phyloP scores from a whole-genome alignment of 2,888 invertebrate genomes.

The Mythimna ferrago region DNA sequence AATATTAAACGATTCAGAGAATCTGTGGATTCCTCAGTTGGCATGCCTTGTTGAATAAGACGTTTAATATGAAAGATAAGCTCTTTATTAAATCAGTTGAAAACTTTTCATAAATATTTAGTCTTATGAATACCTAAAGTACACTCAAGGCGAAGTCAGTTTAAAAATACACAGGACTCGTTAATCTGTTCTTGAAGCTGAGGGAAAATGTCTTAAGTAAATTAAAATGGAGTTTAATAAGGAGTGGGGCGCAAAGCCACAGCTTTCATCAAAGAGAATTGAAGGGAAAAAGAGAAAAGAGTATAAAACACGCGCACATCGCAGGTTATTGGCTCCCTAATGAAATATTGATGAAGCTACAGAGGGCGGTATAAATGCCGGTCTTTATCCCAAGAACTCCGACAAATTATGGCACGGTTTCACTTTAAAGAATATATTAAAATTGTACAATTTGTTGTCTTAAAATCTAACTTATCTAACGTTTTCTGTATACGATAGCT shows the following conservation, averaged over 20 bases:
- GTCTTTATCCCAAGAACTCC: constrained; percentile 34
- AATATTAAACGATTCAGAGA: constrained; percentile 16
- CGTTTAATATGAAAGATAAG: constrained; percentile 21
- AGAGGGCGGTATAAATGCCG: constrained; percentile 51
- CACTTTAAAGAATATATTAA: constrained; percentile 28
- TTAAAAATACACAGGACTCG: constrained; percentile 31
- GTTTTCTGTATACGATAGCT: neutral
- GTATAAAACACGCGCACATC: constrained; percentile 60
- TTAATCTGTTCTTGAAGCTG: constrained; percentile 32
- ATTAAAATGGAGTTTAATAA: constrained; percentile 58
- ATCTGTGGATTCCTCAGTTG: neutral
- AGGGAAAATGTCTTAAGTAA: constrained; percentile 42
- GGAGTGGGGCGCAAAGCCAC: constrained; percentile 34
- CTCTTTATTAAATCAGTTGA: constrained; percentile 28
- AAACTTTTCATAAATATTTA: constrained; percentile 19
- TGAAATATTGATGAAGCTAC: constrained; percentile 82
- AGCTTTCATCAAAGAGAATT: constrained; percentile 55
- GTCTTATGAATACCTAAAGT: constrained; percentile 19
- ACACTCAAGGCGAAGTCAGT: constrained; percentile 17
- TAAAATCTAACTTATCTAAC: neutral
- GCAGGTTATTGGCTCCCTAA: constrained; percentile 75
- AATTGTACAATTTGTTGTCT: neutral
- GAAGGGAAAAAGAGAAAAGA: constrained; percentile 41
- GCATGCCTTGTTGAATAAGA: constrained; percentile 8
- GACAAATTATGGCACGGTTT: constrained; percentile 26